A percentile compares a stretch with the other conserved stretches of the same genome.
These are phyloP conservation scores for Callocephalon fimbriatum DNA, from an alignment of 2,113 vertebrate genomes.

Conservation along the genomic window DNA sequence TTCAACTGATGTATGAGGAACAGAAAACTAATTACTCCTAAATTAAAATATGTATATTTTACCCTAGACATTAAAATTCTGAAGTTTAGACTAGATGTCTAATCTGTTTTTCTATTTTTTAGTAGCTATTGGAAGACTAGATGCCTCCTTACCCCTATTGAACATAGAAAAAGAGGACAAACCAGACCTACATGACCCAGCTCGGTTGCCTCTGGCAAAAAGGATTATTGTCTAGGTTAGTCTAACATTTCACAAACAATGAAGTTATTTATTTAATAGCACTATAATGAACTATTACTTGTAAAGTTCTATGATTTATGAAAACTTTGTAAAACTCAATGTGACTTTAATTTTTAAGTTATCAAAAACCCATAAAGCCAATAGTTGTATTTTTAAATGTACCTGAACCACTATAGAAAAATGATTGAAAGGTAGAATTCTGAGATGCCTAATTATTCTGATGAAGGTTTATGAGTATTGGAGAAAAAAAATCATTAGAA, in stretches of 20 bases:
- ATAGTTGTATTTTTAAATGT: not conserved
- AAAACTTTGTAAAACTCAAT: not conserved
- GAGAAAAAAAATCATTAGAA: not conserved
- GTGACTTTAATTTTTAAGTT: not conserved
- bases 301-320: not conserved
- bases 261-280: not conserved
- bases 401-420: not conserved
- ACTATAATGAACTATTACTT: not conserved
- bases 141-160: not conserved
- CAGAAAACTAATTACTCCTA: not conserved
- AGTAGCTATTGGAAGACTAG: not conserved
- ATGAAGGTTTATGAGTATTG: not conserved
- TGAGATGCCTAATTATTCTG: not conserved
- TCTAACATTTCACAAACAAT: not conserved
- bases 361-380: not conserved
- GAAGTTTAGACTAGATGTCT: not conserved
- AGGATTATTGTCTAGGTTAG: not conserved
- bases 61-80: not conserved
- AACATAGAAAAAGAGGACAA: not conserved
- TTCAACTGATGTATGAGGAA: not conserved
- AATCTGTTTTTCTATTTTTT: not conserved
- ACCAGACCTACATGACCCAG: not conserved
- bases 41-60: not conserved
- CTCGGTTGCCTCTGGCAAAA: not conserved
- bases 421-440: not conserved